Evolutionary conservation across 2,113 vertebrate genomes (phyloP).

Genomic region (Pelmatolapia mariae): DNA sequence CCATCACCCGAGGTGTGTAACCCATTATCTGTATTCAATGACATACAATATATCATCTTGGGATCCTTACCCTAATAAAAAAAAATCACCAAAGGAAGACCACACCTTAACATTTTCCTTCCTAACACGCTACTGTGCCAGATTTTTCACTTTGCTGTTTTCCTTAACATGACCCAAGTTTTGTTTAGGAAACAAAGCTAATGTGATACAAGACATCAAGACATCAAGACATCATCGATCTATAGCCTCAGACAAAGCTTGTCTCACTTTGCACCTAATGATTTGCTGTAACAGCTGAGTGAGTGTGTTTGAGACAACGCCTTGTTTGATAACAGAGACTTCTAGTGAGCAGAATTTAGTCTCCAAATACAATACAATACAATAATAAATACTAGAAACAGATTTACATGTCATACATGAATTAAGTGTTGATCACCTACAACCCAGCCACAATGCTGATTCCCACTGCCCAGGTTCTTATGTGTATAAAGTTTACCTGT

Average conservation of each 20-base stretch:
- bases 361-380: background rate
- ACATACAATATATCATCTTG: background rate
- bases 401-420: background rate
- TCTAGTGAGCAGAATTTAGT: background rate
- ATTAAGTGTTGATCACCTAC: background rate
- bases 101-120: background rate
- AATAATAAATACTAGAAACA: background rate
- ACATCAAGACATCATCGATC: background rate
- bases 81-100: background rate
- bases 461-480: background rate
- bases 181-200: background rate
- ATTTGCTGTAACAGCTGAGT: background rate
- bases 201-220: background rate
- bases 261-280: background rate
- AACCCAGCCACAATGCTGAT: background rate
- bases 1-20: constrained; percentile 86
- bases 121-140: background rate
- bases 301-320: background rate
- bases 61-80: background rate
- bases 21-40: background rate
- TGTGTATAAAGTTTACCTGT: accelerated
- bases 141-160: constrained; percentile 26
- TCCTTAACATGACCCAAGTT: background rate
- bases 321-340: background rate
- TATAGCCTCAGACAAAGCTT: background rate